Evolutionary conservation across 2,113 vertebrate genomes (phyloP), one percentile per base, ranked within the genome.

Genomic region (Pyxicephalus adspersus): DNA sequence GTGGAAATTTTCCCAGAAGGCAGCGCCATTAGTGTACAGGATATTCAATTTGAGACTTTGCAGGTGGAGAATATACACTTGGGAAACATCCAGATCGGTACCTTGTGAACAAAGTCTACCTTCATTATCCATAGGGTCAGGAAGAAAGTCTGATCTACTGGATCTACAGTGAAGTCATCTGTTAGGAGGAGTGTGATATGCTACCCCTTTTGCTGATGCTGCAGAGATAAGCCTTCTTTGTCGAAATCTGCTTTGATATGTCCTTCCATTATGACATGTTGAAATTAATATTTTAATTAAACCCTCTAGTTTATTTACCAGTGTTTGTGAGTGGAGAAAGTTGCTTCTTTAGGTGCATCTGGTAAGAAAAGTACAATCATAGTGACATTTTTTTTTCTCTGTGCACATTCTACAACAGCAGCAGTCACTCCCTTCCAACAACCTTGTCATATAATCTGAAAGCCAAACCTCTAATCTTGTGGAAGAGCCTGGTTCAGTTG

Each of bases 1-100:
- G 91, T 92, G 4, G 91, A 92, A 83, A 91, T 91, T 83, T 91
- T 90, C 79, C 89, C 89, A 0, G 80, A 87, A 9, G 82, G 86
- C 0, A 87, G 89, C 17, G 80, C 85, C 0, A 89, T 86, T 0
- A 78, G 64, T 3, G 76, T 80, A 1, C 80, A 81, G 50, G 88
- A 86, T 0, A 89, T 90, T 25, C 88, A 89, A 51, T 77, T 80
- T 29, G 80, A 81, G 67, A 81, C 81, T 9, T 29, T 71, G 64
- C 80, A 81, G 63, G 80, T 81, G 50, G 80, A 81, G 25, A 81
- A 81, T 58, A 75, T 81, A 22, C 80, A 77, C 52, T 54, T 85
- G 81, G 85, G 83, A 11, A 83, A 68, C 20, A 64, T 81, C 45
- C 83, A 83, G 73, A 75, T 86, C 3, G 84, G 83, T 16, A 83